Evolutionary conservation across 2,113 vertebrate species (phyloP).

Genomic region (Serinus canaria): DNA sequence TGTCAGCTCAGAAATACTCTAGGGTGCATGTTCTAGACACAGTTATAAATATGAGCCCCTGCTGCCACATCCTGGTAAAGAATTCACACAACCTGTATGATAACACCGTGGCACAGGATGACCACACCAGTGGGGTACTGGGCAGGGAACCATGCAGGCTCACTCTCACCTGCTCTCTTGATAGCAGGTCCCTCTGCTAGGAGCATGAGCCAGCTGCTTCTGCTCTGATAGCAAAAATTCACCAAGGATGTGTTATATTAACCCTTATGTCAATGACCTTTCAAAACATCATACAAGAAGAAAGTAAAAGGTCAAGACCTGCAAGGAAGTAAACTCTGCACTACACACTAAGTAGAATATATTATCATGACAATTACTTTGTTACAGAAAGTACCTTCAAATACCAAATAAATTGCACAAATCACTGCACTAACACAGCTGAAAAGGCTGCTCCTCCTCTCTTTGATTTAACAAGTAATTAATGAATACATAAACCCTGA

Average conservation of each 20-base stretch:
- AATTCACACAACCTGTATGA: background rate
- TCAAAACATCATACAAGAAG: background rate
- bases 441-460: slow-evolving; percentile 8
- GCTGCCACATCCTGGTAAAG: background rate
- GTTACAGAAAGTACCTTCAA: background rate
- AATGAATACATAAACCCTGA: slow-evolving; percentile 37
- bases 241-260: background rate
- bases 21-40: background rate
- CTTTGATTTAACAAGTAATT: slow-evolving; percentile 53
- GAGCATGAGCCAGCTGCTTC: background rate
- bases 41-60: background rate
- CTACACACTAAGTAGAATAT: background rate
- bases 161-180: background rate
- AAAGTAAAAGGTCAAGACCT: background rate
- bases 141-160: background rate
- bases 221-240: background rate
- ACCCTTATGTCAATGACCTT: background rate
- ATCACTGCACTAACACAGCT: background rate
- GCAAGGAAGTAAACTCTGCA: background rate
- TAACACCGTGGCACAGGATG: background rate
- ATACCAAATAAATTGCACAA: background rate
- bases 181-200: background rate
- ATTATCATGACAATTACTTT: background rate
- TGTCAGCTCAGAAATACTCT: background rate
- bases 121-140: background rate